Conservation (phyloP, 2,113 vertebrate genomes). For the Crotalus horridus region DNA sequence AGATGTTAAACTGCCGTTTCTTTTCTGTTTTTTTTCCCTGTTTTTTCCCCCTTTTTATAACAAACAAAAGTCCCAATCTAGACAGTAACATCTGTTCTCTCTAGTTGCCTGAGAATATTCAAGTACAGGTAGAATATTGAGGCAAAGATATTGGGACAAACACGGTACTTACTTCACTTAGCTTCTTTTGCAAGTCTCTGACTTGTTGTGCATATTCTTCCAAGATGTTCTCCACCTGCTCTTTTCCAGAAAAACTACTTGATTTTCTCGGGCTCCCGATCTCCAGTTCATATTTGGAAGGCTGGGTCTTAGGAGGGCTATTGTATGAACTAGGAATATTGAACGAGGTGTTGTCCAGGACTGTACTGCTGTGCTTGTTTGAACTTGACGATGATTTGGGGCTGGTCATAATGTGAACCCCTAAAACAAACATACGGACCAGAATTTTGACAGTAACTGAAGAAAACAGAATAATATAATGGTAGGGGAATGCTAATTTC, state of each 20-base stretch:
- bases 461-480: not conserved
- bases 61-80: not conserved
- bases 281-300: slow-evolving; percentile 49
- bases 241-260: slow-evolving; percentile 41
- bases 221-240: slow-evolving; percentile 56
- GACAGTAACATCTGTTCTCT: not conserved
- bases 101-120: not conserved
- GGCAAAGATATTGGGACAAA: not conserved
- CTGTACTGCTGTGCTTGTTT: slow-evolving; percentile 29
- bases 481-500: too few relatives aligned
- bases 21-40: not conserved
- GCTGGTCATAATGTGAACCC: slow-evolving; percentile 43
- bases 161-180: slow-evolving; percentile 63
- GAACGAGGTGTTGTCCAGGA: slow-evolving; percentile 43
- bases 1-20: not conserved
- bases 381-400: slow-evolving; percentile 2
- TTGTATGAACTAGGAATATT: slow-evolving; percentile 6
- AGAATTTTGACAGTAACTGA: not conserved
- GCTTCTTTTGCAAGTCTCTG: slow-evolving; percentile 64
- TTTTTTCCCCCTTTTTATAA: not conserved
- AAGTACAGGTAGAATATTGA: not conserved
- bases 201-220: slow-evolving; percentile 65
- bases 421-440: slow-evolving; percentile 48
- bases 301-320: slow-evolving; percentile 27
- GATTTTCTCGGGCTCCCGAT: slow-evolving; percentile 31